Evolutionary conservation across 2,797 vertebrate species (phyloP).

Genomic region (Melopsittacus undulatus): DNA sequence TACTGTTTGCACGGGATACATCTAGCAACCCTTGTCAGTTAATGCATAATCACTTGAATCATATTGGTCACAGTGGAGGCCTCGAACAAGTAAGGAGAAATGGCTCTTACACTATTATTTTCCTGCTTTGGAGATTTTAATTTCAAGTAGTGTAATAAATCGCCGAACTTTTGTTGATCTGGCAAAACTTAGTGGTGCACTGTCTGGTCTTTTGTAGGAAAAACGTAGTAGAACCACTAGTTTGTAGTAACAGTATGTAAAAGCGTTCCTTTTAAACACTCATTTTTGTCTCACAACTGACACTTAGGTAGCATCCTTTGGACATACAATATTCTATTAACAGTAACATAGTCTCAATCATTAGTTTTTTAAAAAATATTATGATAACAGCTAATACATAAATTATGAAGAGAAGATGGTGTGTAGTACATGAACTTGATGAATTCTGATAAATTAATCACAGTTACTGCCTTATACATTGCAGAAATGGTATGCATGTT

Average conservation of each 20-base stretch:
- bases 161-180: background rate
- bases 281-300: background rate
- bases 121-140: background rate
- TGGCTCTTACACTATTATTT: background rate
- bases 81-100: slow-evolving; percentile 89
- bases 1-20: slow-evolving; percentile 93
- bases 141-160: background rate
- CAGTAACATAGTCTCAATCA: background rate
- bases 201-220: background rate
- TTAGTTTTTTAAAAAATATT: background rate
- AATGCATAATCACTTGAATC: slow-evolving; percentile 93
- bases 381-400: background rate
- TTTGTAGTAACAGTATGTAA: background rate
- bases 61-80: slow-evolving; percentile 91
- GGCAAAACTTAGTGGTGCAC: background rate
- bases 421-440: fast-evolving
- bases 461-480: background rate
- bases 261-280: background rate
- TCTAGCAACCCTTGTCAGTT: slow-evolving; percentile 88
- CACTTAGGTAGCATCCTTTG: background rate
- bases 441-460: background rate
- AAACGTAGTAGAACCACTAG: background rate
- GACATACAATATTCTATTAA: background rate
- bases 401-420: background rate
- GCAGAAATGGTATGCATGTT: background rate